These are phyloP conservation scores for Dendrocincla tyrannina DNA, from an alignment of 2,797 vertebrate species.

Conservation along the genomic window DNA sequence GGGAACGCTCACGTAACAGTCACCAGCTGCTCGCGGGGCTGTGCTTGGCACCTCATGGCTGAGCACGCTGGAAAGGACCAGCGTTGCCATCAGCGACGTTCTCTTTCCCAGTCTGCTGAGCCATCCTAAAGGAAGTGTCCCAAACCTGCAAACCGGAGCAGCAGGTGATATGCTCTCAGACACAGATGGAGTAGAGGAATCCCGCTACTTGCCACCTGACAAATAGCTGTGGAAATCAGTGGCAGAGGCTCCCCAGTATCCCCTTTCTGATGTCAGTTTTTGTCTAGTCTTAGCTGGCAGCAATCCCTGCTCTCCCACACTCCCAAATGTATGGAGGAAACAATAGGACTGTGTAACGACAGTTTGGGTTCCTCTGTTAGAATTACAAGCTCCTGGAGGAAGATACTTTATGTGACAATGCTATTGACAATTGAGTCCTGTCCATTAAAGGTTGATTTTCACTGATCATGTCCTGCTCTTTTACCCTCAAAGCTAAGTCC, in stretches of 20 bases:
- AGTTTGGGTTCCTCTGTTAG: neutral
- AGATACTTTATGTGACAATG: fast-evolving
- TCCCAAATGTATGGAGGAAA: neutral
- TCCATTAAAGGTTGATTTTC: neutral
- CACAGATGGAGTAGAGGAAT: neutral
- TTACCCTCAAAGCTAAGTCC: neutral
- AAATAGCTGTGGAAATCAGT: neutral
- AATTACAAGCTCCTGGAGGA: neutral
- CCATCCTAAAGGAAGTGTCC: neutral
- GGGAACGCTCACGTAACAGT: fast-evolving
- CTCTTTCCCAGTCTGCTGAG: neutral
- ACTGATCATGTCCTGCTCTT: neutral
- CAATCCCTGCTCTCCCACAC: neutral
- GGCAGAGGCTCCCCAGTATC: neutral
- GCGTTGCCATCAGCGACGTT: too few relatives aligned
- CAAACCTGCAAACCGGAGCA: too few relatives aligned
- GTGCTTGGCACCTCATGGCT: fast-evolving
- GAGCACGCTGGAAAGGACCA: neutral
- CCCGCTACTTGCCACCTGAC: fast-evolving
- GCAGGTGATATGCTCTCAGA: too few relatives aligned
- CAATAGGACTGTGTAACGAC: neutral
- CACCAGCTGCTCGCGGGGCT: fast-evolving
- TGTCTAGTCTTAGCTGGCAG: neutral
- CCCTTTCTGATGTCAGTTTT: neutral
- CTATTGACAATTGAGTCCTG: neutral